phyloP scores from a whole-genome alignment of 2,113 vertebrate genomes.

The Ia io region DNA sequence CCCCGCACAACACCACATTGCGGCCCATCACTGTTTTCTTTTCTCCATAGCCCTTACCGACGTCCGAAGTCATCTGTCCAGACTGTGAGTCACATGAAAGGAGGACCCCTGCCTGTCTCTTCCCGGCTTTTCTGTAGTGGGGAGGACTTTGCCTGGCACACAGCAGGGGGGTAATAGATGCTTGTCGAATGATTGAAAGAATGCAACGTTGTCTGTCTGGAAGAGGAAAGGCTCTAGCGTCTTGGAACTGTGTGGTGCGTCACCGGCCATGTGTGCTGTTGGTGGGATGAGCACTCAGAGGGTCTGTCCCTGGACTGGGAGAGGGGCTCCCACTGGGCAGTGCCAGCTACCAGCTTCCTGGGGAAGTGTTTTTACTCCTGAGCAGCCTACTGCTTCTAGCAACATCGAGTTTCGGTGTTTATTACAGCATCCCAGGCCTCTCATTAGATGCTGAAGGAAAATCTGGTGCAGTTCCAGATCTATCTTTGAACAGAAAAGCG shows the following conservation, averaged over 20 bases:
- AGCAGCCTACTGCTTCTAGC: neutral
- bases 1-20: rapidly evolving
- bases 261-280: rapidly evolving
- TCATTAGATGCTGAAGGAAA: neutral
- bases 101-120: neutral
- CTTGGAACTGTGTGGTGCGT: neutral
- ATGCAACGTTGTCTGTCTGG: neutral
- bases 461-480: neutral
- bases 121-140: neutral
- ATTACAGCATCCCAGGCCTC: neutral
- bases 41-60: neutral
- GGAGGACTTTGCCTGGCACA: neutral
- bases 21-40: neutral
- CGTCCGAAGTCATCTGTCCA: neutral
- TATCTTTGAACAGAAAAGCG: neutral
- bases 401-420: neutral
- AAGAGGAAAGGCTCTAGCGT: neutral
- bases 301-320: neutral
- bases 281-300: neutral
- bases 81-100: neutral
- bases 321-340: neutral
- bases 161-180: neutral
- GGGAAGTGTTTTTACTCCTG: neutral
- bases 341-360: neutral
- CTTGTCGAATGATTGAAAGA: neutral